Evolutionary conservation across 2,113 vertebrate genomes (phyloP).

Genomic region (Pelmatolapia mariae): DNA sequence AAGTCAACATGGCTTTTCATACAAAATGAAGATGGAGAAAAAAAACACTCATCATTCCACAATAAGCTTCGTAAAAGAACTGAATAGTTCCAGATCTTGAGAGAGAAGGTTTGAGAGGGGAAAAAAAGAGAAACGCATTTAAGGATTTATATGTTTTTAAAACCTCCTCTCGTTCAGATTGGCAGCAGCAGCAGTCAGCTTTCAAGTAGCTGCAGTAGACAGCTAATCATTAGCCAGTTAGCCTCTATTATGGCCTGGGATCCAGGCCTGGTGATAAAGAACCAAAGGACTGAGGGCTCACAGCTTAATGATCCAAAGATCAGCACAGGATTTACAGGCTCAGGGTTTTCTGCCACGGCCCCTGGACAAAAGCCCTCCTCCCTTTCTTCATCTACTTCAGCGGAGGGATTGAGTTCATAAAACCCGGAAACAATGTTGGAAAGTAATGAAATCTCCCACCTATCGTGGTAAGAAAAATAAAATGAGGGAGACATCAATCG

Average conservation of each 20-base stretch:
- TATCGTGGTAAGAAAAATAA: background rate
- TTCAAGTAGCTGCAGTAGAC: slow-evolving; percentile 40
- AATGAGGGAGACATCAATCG: slow-evolving; percentile 27
- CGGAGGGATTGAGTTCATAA: slow-evolving; percentile 53
- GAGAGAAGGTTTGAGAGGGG: background rate
- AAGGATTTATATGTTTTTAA: slow-evolving; percentile 42
- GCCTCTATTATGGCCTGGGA: slow-evolving; percentile 57
- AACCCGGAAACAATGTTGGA: slow-evolving; percentile 37
- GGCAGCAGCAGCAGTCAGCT: slow-evolving; percentile 19
- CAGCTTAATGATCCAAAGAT: slow-evolving; percentile 67
- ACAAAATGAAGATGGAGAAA: background rate
- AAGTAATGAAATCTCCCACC: slow-evolving; percentile 44
- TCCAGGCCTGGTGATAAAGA: slow-evolving; percentile 59
- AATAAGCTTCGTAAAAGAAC: background rate
- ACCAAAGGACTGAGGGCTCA: slow-evolving; percentile 40
- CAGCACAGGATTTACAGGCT: slow-evolving; percentile 60
- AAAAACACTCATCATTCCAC: background rate
- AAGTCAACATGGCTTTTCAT: background rate
- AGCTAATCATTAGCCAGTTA: slow-evolving; percentile 72
- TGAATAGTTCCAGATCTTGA: background rate
- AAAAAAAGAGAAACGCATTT: background rate
- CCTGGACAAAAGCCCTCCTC: slow-evolving; percentile 50
- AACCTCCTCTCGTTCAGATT: background rate
- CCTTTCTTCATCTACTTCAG: slow-evolving; percentile 24
- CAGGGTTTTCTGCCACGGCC: slow-evolving; percentile 21